Percentiles rank a stretch among this genome's conserved stretches.
These are phyloP conservation scores for Heteractis magnifica DNA, from an alignment of 92 coral and sea anemone species.

Conservation along the genomic window DNA sequence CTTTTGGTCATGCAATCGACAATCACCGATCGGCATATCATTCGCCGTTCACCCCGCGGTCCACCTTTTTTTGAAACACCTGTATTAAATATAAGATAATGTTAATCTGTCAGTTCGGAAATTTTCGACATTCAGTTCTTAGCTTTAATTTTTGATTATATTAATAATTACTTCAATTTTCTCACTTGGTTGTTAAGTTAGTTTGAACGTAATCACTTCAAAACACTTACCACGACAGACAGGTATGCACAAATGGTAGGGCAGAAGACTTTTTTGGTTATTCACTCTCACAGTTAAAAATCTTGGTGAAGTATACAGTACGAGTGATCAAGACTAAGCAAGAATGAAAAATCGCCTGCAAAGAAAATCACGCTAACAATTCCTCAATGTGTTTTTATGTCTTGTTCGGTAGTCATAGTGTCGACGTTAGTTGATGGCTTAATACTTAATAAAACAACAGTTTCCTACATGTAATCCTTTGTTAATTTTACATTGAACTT, in stretches of 20 bases:
- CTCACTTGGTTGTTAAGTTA: background rate
- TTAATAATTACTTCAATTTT: background rate
- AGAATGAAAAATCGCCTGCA: background rate
- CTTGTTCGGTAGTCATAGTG: background rate
- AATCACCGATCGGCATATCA: too few relatives aligned
- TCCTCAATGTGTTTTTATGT: background rate
- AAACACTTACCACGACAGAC: background rate
- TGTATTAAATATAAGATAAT: too few relatives aligned
- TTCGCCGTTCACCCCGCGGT: too few relatives aligned
- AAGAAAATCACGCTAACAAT: background rate
- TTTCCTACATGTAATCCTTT: background rate
- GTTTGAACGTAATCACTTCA: background rate
- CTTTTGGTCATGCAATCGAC: too few relatives aligned
- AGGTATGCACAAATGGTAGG: background rate
- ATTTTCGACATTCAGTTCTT: too few relatives aligned
- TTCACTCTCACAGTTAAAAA: too few relatives aligned
- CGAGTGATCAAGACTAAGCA: background rate
- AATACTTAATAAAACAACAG: background rate
- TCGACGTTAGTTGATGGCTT: background rate
- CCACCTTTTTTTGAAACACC: too few relatives aligned
- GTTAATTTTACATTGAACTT: background rate
- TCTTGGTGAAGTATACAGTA: too few relatives aligned
- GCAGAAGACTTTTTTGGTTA: too few relatives aligned
- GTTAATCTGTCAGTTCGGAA: too few relatives aligned
- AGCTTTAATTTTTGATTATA: background rate